Conservation (phyloP, 2,888 invertebrate genomes). For the Galeopsomyia nigrocyanea region DNA sequence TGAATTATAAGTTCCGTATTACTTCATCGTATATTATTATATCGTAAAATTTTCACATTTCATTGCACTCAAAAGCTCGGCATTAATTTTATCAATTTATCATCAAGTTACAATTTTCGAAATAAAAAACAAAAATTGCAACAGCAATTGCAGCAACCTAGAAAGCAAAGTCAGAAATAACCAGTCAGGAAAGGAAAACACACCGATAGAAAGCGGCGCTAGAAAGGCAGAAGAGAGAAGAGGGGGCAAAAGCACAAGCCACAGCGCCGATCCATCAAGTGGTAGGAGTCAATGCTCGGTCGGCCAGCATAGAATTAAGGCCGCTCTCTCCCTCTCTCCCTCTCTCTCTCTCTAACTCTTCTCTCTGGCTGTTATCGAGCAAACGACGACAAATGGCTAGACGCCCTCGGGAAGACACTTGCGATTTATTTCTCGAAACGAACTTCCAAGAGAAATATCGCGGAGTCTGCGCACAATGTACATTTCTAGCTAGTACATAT, state of each 20-base stretch:
- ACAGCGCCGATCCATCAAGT: slow-evolving; percentile 30
- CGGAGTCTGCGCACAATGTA: neutral
- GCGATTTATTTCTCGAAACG: slow-evolving; percentile 60
- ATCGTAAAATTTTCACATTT: too few relatives aligned
- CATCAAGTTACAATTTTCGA: too few relatives aligned
- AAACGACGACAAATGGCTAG: slow-evolving; percentile 64
- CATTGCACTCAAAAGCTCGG: too few relatives aligned
- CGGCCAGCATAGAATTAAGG: slow-evolving; percentile 39
- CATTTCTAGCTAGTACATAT: too few relatives aligned
- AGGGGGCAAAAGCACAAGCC: too few relatives aligned
- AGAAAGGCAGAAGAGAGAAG: neutral
- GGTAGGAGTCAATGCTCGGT: slow-evolving; percentile 31
- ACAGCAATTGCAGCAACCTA: too few relatives aligned
- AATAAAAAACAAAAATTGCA: neutral
- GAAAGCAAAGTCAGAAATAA: too few relatives aligned
- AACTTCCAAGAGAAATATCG: neutral
- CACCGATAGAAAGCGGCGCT: neutral
- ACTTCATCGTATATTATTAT: too few relatives aligned
- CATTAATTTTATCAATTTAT: too few relatives aligned
- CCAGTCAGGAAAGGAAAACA: too few relatives aligned
- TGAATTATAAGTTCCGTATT: too few relatives aligned
- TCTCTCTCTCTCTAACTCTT: slow-evolving; percentile 6
- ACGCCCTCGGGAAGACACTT: slow-evolving; percentile 61
- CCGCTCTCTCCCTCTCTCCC: neutral
- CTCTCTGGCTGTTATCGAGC: slow-evolving; percentile 56